A percentile compares a stretch with the other conserved stretches of the same genome.
phyloP scores from a whole-genome alignment of 92 coral and sea anemone species.

The Palythoa caribaeorum region DNA sequence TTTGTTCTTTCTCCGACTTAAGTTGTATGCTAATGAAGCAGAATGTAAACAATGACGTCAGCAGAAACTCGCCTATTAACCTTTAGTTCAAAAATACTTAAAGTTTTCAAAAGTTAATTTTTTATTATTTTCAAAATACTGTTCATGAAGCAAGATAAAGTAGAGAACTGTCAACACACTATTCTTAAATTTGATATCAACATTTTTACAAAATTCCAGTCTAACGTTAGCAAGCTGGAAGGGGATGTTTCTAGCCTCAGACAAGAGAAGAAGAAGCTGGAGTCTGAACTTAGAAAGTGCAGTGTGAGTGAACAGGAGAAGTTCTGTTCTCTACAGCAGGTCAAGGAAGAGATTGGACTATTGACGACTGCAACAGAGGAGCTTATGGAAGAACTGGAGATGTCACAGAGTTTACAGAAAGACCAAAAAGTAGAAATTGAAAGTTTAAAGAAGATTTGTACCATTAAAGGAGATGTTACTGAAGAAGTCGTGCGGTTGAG shows the following conservation, averaged over 20 bases:
- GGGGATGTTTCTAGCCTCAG: not conserved
- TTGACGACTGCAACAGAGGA: conserved; percentile 88
- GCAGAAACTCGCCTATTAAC: too few species aligned
- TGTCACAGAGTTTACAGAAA: conserved; percentile 84
- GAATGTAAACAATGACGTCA: too few species aligned
- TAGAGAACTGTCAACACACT: too few species aligned
- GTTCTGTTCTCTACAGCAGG: conserved; percentile 75
- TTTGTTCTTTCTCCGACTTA: too few species aligned
- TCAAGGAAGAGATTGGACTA: conserved; percentile 79
- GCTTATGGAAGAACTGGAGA: conserved; percentile 94
- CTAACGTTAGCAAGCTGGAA: not conserved
- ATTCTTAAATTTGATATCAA: not conserved
- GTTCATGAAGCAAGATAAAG: not conserved
- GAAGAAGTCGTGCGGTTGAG: conserved; percentile 85
- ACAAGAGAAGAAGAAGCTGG: conserved; percentile 51
- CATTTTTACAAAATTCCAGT: not conserved
- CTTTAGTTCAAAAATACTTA: too few species aligned
- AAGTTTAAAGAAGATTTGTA: conserved; percentile 85
- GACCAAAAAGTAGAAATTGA: conserved; percentile 94
- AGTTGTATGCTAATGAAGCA: too few species aligned
- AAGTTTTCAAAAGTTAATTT: too few species aligned
- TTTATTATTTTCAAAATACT: too few species aligned
- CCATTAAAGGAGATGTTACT: conserved; percentile 80
- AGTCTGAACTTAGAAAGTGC: conserved; percentile 52
- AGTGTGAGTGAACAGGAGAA: conserved; percentile 66